phyloP scores from a whole-genome alignment of 2,113 vertebrate genomes.

The Scopus umbretta region DNA sequence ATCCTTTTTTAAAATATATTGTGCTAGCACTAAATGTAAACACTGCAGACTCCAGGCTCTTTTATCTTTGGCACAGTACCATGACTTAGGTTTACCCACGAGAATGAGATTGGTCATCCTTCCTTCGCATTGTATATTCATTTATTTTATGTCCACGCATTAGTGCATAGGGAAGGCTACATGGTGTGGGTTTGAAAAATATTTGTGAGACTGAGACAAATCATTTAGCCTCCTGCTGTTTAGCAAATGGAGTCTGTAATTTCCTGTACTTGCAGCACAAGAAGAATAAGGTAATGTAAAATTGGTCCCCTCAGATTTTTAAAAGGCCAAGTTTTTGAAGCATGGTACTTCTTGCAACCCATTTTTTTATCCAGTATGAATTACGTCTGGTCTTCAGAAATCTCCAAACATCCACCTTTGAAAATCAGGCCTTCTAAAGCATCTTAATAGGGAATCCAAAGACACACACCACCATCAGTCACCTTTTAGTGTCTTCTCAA shows the following conservation, averaged over 20 bases:
- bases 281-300: not conserved
- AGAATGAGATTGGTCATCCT: not conserved
- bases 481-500: not conserved
- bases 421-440: not conserved
- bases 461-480: not conserved
- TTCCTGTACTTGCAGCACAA: slow-evolving; percentile 10
- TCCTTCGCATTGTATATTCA: not conserved
- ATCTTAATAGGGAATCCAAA: not conserved
- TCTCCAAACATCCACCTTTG: not conserved
- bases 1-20: not conserved
- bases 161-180: not conserved
- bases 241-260: slow-evolving; percentile 26
- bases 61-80: not conserved
- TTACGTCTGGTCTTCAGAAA: not conserved
- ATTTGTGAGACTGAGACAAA: not conserved
- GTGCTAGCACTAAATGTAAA: not conserved
- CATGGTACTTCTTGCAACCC: not conserved
- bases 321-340: not conserved
- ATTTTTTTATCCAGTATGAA: not conserved
- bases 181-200: not conserved
- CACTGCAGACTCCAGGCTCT: not conserved
- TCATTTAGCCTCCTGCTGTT: not conserved
- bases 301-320: not conserved
- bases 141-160: not conserved
- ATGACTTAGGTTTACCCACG: not conserved